These are phyloP conservation scores for Pachydiplax longipennis DNA, from an alignment of 2,888 invertebrate genomes.

Conservation along the genomic window DNA sequence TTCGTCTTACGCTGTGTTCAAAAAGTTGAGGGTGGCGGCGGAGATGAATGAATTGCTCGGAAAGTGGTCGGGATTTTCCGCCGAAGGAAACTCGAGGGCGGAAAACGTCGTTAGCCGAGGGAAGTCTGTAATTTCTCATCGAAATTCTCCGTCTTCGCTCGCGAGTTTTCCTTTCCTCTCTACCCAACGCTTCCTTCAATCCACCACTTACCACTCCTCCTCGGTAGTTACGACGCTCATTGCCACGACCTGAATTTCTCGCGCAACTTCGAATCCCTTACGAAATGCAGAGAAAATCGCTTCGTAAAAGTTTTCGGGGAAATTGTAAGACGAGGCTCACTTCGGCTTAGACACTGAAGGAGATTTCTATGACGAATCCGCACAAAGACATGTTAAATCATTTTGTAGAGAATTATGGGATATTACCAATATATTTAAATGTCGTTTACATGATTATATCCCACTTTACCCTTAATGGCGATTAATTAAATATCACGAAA, in stretches of 20 bases:
- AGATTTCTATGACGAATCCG: no score
- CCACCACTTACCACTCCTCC: neutral
- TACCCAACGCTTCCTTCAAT: neutral
- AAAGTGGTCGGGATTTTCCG: conserved; percentile 2
- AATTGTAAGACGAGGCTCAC: no score
- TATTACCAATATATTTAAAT: no score
- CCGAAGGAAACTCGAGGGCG: neutral
- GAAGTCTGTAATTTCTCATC: no score
- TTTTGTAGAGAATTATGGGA: no score
- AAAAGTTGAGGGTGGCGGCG: neutral
- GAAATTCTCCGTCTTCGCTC: no score
- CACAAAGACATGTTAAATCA: no score
- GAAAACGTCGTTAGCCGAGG: neutral
- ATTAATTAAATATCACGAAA: no score
- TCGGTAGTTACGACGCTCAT: neutral
- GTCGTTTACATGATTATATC: no score
- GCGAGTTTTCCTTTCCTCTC: neutral
- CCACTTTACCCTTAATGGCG: no score
- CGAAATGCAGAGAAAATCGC: neutral
- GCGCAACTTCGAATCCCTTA: neutral
- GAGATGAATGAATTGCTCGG: neutral
- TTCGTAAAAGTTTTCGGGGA: conserved; percentile 1
- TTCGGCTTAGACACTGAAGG: no score
- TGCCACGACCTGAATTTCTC: neutral
- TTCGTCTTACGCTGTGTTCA: no score